Evolutionary conservation across 2,797 vertebrate species (phyloP).

Genomic region (Gambelia wislizenii): DNA sequence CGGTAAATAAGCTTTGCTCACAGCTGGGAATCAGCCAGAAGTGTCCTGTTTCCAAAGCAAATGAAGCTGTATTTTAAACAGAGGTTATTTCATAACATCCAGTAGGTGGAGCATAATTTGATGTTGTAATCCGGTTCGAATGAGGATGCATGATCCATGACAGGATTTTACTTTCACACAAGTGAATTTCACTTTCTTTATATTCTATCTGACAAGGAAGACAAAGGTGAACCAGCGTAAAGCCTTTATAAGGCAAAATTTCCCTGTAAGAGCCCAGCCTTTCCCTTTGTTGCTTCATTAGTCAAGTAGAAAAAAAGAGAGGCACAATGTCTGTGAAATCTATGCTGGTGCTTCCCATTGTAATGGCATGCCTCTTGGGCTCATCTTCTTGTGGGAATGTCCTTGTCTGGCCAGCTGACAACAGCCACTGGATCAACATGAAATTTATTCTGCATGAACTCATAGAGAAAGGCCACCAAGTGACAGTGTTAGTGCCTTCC

Average conservation of each 20-base stretch:
- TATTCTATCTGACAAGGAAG: too few species aligned
- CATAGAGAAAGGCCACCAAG: conserved; percentile 63
- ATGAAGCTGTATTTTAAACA: neutral
- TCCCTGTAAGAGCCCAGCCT: too few species aligned
- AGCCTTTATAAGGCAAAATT: neutral
- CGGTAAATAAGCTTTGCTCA: too few species aligned
- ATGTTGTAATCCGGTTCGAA: neutral
- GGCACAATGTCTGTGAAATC: conserved; percentile 30
- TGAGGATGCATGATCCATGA: too few species aligned
- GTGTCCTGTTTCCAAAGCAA: too few species aligned
- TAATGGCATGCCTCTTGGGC: conserved; percentile 56
- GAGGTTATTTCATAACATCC: neutral
- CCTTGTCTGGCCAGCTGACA: too few species aligned
- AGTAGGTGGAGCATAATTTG: neutral
- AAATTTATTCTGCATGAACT: conserved; percentile 76
- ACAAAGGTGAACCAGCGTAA: neutral
- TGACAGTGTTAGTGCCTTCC: conserved; percentile 67
- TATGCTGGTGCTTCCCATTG: conserved; percentile 19
- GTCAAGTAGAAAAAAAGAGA: neutral
- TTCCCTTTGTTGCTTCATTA: too few species aligned
- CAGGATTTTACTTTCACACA: neutral
- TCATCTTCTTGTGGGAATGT: conserved; percentile 57
- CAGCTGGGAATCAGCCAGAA: too few species aligned
- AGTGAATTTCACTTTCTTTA: neutral
- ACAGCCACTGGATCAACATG: conserved; percentile 78